Evolutionary conservation across 2,113 vertebrate genomes (phyloP).

Genomic region (Scophthalmus maximus): DNA sequence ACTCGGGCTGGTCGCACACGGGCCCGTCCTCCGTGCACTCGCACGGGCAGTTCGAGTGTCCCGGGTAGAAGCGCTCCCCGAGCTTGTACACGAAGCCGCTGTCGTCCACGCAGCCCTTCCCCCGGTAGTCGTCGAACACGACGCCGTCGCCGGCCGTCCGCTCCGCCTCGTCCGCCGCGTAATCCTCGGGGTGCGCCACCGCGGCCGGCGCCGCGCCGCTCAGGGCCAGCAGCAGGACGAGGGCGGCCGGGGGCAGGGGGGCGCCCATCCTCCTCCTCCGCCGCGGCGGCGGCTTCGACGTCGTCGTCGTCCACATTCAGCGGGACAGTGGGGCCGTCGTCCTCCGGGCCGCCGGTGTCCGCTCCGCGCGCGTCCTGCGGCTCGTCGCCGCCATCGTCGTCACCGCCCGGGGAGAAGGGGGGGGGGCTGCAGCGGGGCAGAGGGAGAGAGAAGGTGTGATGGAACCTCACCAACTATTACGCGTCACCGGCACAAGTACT

Average conservation of each 20-base stretch:
- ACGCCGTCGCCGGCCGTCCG: constrained; percentile 91
- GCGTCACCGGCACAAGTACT: constrained; percentile 1
- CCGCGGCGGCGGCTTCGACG: too few species aligned
- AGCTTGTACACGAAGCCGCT: constrained; percentile 99
- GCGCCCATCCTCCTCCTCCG: constrained; percentile 90
- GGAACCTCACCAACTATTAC: background rate
- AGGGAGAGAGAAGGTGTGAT: constrained; percentile 39
- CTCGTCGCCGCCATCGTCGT: constrained; percentile 46
- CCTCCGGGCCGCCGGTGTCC: constrained; percentile 82
- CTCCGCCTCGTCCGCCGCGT: constrained; percentile 92
- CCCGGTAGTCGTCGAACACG: constrained; percentile 98
- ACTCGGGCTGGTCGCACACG: constrained; percentile 98
- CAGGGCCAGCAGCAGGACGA: constrained; percentile 89
- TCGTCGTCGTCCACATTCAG: constrained; percentile 79
- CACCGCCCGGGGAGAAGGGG: constrained; percentile 42
- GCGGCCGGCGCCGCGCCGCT: constrained; percentile 87
- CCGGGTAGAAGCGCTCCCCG: constrained; percentile 97
- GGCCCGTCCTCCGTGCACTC: constrained; percentile 98
- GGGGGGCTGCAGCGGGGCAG: constrained; percentile 52
- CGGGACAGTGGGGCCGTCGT: constrained; percentile 88
- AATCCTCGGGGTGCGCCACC: constrained; percentile 91
- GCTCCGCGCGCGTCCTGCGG: constrained; percentile 60
- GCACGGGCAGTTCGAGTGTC: constrained; percentile 98
- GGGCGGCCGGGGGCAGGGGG: constrained; percentile 87
- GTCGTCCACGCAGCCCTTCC: constrained; percentile 99